These are phyloP conservation scores for Dynastes tityus DNA, from an alignment of 2,888 invertebrate species.

Conservation along the genomic window DNA sequence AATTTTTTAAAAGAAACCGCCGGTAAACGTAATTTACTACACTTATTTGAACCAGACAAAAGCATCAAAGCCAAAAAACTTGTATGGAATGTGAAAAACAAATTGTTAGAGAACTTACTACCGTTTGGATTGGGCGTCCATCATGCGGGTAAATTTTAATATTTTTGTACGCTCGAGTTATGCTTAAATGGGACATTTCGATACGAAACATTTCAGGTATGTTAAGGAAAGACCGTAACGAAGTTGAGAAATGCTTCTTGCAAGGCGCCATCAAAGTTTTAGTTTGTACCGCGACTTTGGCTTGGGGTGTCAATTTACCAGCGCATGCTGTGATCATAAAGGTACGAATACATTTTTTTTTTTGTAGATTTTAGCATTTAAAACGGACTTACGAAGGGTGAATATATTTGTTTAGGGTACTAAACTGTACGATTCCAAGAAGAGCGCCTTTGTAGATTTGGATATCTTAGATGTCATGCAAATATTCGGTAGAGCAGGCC, in stretches of 20 bases:
- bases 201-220: slow-evolving; percentile 53
- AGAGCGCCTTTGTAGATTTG: slow-evolving; percentile 94
- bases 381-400: neutral
- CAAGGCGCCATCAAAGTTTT: slow-evolving; percentile 91
- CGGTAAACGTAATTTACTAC: slow-evolving; percentile 80
- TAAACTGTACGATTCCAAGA: slow-evolving; percentile 96
- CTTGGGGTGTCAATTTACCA: slow-evolving; percentile 99
- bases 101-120: slow-evolving; percentile 87
- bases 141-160: slow-evolving; percentile 90
- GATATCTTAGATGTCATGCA: slow-evolving; percentile 98
- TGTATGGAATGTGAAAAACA: slow-evolving; percentile 84
- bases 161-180: no score
- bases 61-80: slow-evolving; percentile 80
- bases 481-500: slow-evolving; percentile 98
- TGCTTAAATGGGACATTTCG: no score
- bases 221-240: slow-evolving; percentile 59
- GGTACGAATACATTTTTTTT: slow-evolving; percentile 70
- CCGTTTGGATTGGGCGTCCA: slow-evolving; percentile 93
- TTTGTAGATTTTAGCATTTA: neutral
- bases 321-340: slow-evolving; percentile 98
- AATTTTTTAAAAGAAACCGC: slow-evolving; percentile 88
- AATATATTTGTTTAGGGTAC: slow-evolving; percentile 81
- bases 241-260: slow-evolving; percentile 91
- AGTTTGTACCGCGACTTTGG: slow-evolving; percentile 97
- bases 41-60: slow-evolving; percentile 80